Base-by-base conservation (phyloP, 2,888 invertebrate species). In the Drosophila lacicola region DNA sequence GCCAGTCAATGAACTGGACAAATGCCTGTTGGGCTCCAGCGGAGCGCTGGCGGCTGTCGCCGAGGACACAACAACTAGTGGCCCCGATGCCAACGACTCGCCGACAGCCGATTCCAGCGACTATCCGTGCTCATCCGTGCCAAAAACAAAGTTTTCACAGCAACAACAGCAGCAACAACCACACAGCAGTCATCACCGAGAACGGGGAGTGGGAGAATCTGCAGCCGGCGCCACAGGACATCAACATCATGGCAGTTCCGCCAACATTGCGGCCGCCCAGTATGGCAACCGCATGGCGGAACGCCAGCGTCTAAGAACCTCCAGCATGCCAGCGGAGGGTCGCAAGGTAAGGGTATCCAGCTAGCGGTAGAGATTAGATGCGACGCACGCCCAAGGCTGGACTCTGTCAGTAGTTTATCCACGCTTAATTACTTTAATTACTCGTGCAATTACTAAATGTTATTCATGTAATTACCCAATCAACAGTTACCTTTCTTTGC, bases 291-390 rank as follows among this genome's bases (percentile, higher is more conserved):
- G 89, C 45, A 83, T 66, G 50, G 37, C 76, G 8, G 74, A 91
- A 46, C 81, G 90, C 21, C 92, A 92, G 74, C 91, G 92, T 39
- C 84, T 91, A 70, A 83, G 92, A 44, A 92, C 92, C 33, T 92
- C 92, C 29, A 92, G 92, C 68, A 92, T 92, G 92, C 92, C 92
- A 21, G 92, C 91, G 2, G 92, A 92, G 74, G 90, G 90, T 55
- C 82, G 92, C 64, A 92, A 91, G 91, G 92, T 92, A 77, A 88
- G 83, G 29, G 2, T 8, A 29, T 29, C 8, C 25, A 25, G 5
- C 25, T 25, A 1, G 1, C 25, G 5, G 5, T 29, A 8, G 29
- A 29, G 2, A 29, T 29, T 29, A 29, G 29, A 29, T 25, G 4
- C 8, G 25, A 25, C 4, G 4, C 21, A 21, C 21, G 17, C 1